Base-by-base conservation (phyloP, 2,113 vertebrate species). In the Scolopax mira region DNA sequence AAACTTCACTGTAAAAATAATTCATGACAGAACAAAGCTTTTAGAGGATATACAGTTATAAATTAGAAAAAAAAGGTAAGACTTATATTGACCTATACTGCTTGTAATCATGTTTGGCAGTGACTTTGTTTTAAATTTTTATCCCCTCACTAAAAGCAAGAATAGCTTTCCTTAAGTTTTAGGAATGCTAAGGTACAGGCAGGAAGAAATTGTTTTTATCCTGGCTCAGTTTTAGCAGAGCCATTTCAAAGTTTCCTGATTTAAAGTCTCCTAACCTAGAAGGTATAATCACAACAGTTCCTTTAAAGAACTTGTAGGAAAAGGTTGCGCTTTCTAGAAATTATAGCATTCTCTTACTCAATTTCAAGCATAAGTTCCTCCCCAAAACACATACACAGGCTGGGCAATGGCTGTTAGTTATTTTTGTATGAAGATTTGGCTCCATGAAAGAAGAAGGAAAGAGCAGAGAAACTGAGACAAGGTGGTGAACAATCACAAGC, bases 51-150 rank as follows among this genome's bases (percentile, higher is more conserved):
- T 8, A 90, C 58, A 95, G 41, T 94, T 96, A 94, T 80, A 97
- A 95, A 91, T 96, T 93, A 95, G 51, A 90, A 88, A 67, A 93
- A 96, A 96, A 66, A 58, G 7, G 7, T 85, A 72, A 62, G 22
- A 58, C 37, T 79, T 91, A 57, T 85, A 91, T 79, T 94, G 81
- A 94, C 42, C 81, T 69, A 71, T 83, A 14, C 41, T 70, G 95
- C 58, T 91, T 91, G 70, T 79, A 93, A 87, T 78, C 1, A 0
- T 79, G n/a, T 92, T 94, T 96, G 87, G 23, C 83, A 91, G 87
- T 70, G 61, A 93, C 64, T 96, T 94, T 81, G 65, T 94, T 97
- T 96, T 54, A 93, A 95, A 72, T 85, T 82, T 97, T 95, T 81
- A 77, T 90, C 82, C 49, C 48, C 58, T 86, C 19, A 42, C 7